Evolutionary conservation across 2,113 vertebrate genomes (phyloP).

Genomic region (Speoplatyrhinus poulsoni): DNA sequence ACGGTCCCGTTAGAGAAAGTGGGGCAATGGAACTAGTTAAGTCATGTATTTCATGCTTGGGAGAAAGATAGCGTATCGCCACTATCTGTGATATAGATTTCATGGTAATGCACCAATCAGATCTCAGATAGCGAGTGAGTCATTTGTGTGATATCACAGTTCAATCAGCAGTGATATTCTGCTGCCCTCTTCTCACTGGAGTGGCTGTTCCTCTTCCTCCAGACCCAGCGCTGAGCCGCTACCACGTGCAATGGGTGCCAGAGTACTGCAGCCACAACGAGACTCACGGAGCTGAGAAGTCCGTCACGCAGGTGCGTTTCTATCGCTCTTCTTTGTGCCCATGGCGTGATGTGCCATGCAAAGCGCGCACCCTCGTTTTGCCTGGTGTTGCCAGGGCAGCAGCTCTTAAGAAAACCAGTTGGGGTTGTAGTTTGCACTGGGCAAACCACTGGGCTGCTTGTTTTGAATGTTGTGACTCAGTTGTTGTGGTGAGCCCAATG

Average conservation of each 20-base stretch:
- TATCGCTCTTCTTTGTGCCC: no score
- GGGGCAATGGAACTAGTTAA: no score
- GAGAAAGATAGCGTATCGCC: slow-evolving; percentile 18
- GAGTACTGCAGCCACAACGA: slow-evolving; percentile 88
- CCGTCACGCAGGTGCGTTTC: slow-evolving; percentile 81
- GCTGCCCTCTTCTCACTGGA: not conserved
- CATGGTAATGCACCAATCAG: slow-evolving; percentile 10
- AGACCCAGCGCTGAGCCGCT: slow-evolving; percentile 79
- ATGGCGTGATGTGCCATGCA: slow-evolving; percentile 34
- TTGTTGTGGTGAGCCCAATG: slow-evolving; percentile 57
- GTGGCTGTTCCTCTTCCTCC: not conserved
- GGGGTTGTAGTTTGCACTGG: slow-evolving; percentile 22
- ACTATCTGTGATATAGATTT: slow-evolving; percentile 25
- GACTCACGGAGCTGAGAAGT: slow-evolving; percentile 78
- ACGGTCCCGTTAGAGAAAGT: no score
- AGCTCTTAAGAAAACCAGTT: slow-evolving; percentile 44
- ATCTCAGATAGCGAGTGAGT: slow-evolving; percentile 24
- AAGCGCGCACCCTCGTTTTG: slow-evolving; percentile 46
- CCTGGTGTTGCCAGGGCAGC: slow-evolving; percentile 29
- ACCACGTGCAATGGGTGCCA: slow-evolving; percentile 87
- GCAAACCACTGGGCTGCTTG: slow-evolving; percentile 55
- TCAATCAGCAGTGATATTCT: slow-evolving; percentile 14
- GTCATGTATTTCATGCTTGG: slow-evolving; percentile 12
- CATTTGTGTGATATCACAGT: slow-evolving; percentile 37
- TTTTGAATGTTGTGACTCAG: slow-evolving; percentile 65